These are phyloP conservation scores for Zoroaster sp. DNA, from an alignment of 53 echinoderm and acorn worm genomes.

Conservation along the genomic window DNA sequence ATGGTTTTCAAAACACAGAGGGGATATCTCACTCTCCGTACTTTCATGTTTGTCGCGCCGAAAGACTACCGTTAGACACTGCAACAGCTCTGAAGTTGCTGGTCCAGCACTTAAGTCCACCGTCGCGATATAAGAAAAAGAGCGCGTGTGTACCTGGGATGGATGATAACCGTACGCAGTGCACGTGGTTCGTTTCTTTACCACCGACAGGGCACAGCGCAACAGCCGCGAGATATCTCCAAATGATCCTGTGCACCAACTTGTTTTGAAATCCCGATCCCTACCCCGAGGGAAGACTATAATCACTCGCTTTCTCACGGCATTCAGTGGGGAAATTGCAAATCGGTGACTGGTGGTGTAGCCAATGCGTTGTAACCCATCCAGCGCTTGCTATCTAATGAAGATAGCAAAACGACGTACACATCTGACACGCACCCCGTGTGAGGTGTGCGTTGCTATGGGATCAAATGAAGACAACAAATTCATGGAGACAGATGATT, in stretches of 20 bases:
- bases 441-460: background rate
- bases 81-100: background rate
- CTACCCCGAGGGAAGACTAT: background rate
- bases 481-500: background rate
- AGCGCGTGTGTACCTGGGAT: background rate
- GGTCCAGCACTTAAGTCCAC: background rate
- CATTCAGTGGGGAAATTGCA: background rate
- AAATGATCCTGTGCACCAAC: background rate
- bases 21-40: background rate
- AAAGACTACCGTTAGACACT: background rate
- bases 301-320: constrained; percentile 6
- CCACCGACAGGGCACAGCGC: background rate
- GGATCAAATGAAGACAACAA: background rate
- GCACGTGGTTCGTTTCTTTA: constrained; percentile 7
- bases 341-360: background rate
- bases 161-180: background rate
- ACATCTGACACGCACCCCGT: background rate
- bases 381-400: background rate
- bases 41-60: constrained; percentile 9
- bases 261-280: constrained; percentile 40
- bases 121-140: background rate
- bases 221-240: background rate
- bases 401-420: background rate
- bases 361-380: background rate
- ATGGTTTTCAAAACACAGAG: background rate